Evolutionary conservation across 2,888 invertebrate genomes (phyloP), one percentile per base, ranked within the genome.

Genomic region (Agonopterix arenella): DNA sequence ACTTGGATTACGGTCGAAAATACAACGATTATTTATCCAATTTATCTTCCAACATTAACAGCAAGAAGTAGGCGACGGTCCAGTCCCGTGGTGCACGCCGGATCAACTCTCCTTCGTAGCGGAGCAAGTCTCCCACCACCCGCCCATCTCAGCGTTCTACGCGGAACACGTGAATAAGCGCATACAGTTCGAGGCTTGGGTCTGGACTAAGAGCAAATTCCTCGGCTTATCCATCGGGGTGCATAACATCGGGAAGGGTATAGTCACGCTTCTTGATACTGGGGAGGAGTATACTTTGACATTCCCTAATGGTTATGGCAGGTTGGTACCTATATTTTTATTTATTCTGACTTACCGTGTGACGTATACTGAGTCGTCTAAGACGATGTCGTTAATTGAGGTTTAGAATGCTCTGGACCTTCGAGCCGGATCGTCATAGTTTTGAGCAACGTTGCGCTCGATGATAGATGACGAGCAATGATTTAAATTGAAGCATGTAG

Each of bases 131-230:
- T 99, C 98, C 8, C 99, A 99, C 90, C 99, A 99, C 90, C 99
- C 99, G 44, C 99, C 99, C 59, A 97, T 99, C 69, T 99, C 99
- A 51, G 99, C 98, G 28, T 99, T 99, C 90, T 99, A 99, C 90
- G 99, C 98, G 13, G 99, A 99, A 80, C 97, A 98, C 85, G 94
- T 93, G 61, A 93, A 94, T 72, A 97, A 97, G 73, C 92, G 94
- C 64, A 97, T 99, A 94, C 99, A 88, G 69, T 96, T 99, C 80
- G 95, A 97, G 70, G 99, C 98, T 7, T 97, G 97, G 84, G 97
- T 99, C 48, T 99, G 98, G 96, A 99, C 99, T 5, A 99, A 99
- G 86, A 99, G 98, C 69, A 99, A 99, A 90, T 99, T 99, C 88
- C 92, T 99, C 16, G 99, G 99, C 0, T 90, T 99, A 16, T 98